Base-by-base conservation (phyloP, 2,113 vertebrate species). In the Genyomyrus donnyi region DNA sequence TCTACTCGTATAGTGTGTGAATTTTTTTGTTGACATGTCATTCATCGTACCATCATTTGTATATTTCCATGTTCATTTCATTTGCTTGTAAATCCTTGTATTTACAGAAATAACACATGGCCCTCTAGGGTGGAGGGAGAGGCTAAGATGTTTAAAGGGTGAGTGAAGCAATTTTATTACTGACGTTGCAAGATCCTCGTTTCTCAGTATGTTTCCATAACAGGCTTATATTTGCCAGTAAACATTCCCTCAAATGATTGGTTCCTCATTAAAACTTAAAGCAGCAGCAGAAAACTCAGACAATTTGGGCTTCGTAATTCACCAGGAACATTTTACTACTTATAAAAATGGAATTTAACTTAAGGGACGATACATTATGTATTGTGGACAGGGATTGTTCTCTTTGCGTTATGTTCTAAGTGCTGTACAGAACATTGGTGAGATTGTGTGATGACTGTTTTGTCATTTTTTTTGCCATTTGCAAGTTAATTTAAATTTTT, bases 91-190 rank as follows among this genome's bases (percentile, higher is more conserved):
- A 15, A 46, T 50, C 45, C 24, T 42, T 8, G 39, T 84, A 10
- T 85, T 66, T 83, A 49, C 19, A n/a, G 46, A 62, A 85, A 88
- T 39, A 88, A 85, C 21, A 85, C 45, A n/a, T 10, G 45, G 19
- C 9, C 62, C 62, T 70, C 62, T 31, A 31, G 62, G 62, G 35
- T 77, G 35, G 74, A 27, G 62, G 62, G 62, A 4, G 2, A 27
- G 45, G 19, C 10, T 45, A 11, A 42, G 83, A 45, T 24, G 21
- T 45, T 85, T 42, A n/a, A 24, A 52, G 50, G 19, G 35, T 84
- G 52, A 85, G 50, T 62, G 39, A 80, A 80, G 74, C 74, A 80
- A 19, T 80, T 80, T 80, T 80, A 80, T 80, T 80, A 80, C 74
- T 80, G 74, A 80, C 74, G 13, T 42, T 80, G 74, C 74, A 80